Conservation (phyloP, 2,888 invertebrate genomes). For the Notocelia uddmanniana region DNA sequence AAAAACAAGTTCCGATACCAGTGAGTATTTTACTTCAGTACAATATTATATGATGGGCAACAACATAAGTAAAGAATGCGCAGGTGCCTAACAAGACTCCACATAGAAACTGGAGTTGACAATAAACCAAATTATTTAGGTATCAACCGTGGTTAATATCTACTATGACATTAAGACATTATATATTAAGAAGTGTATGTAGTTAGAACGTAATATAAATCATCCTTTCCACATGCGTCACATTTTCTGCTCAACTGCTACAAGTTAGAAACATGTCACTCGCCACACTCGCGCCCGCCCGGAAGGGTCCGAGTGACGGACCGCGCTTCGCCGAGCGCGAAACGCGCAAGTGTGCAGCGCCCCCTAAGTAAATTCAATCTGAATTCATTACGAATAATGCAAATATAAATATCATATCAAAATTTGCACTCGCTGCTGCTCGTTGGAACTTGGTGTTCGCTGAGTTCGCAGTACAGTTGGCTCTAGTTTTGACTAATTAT, state of each 20-base stretch:
- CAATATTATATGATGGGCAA: background rate
- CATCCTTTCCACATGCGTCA: constrained; percentile 20
- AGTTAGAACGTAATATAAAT: background rate
- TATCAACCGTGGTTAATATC: background rate
- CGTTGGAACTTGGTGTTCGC: constrained; percentile 3
- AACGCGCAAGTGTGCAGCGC: constrained; percentile 59
- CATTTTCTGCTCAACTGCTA: constrained; percentile 35
- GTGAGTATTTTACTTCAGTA: background rate
- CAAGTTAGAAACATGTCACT: constrained; percentile 34
- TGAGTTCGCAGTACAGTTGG: background rate
- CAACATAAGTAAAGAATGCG: background rate
- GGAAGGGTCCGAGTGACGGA: constrained; percentile 47
- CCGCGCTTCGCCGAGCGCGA: constrained; percentile 66
- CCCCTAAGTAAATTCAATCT: constrained; percentile 60
- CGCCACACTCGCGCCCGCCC: constrained; percentile 14
- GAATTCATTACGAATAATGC: constrained; percentile 59
- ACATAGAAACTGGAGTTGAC: background rate
- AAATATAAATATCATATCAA: constrained; percentile 33
- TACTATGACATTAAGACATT: too few species aligned
- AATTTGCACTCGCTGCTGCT: constrained; percentile 15
- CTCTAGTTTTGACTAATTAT: background rate
- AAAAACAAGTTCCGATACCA: background rate
- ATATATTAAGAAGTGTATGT: background rate
- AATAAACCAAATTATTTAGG: background rate
- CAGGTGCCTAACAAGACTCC: background rate